Percentiles rank a stretch among this genome's conserved stretches.
Evolutionary conservation across 2,888 invertebrate species (phyloP).

Genomic region (Drosophila antonietae): DNA sequence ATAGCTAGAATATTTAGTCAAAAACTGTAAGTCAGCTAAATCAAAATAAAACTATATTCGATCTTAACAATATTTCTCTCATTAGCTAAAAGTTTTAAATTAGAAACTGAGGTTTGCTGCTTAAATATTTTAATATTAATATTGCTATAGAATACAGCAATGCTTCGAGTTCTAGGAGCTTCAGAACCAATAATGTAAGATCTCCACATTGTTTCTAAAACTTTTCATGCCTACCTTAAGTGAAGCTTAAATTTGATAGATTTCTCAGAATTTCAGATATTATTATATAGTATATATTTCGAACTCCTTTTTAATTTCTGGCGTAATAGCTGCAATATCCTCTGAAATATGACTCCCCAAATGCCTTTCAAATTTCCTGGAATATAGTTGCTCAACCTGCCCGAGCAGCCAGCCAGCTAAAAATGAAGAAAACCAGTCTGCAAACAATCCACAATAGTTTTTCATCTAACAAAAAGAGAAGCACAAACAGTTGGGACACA

Average conservation of each 20-base stretch:
- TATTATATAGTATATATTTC: not conserved
- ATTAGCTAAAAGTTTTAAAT: too few relatives aligned
- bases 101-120: too few relatives aligned
- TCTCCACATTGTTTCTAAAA: not conserved
- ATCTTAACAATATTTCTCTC: too few relatives aligned
- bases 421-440: slow-evolving; percentile 16
- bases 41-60: too few relatives aligned
- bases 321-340: slow-evolving; percentile 1
- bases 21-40: too few relatives aligned
- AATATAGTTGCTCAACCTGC: slow-evolving; percentile 49
- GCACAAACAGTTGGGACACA: slow-evolving; percentile 33
- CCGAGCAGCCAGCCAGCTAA: not conserved
- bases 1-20: too few relatives aligned
- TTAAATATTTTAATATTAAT: too few relatives aligned
- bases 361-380: slow-evolving; percentile 21
- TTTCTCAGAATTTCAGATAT: not conserved
- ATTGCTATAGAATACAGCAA: too few relatives aligned
- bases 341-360: slow-evolving; percentile 8
- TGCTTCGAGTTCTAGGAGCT: too few relatives aligned
- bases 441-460: slow-evolving; percentile 39
- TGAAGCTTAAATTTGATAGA: not conserved
- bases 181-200: too few relatives aligned
- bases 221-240: not conserved
- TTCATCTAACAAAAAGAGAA: slow-evolving; percentile 17
- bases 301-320: not conserved